phyloP scores from a whole-genome alignment of 2,797 vertebrate species.

The Hephaestus fuliginosus region DNA sequence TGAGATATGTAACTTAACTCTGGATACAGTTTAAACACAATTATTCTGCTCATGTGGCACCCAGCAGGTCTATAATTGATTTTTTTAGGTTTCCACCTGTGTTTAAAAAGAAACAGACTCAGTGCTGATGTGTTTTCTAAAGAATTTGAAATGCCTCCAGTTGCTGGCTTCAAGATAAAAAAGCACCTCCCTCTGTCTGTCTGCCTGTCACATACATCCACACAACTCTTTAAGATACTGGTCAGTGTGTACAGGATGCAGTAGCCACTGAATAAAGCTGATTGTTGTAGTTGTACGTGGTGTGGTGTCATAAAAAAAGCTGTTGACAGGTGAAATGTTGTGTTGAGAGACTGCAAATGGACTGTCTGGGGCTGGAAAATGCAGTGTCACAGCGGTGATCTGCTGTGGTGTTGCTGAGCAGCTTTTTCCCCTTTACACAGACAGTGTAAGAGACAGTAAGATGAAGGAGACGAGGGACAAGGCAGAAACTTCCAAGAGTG shows the following conservation, averaged over 20 bases:
- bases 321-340: constrained; percentile 5
- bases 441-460: constrained; percentile 9
- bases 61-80: constrained; percentile 43
- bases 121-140: constrained; percentile 21
- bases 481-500: constrained; percentile 20
- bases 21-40: constrained; percentile 28
- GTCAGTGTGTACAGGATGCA: constrained; percentile 27
- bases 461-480: constrained; percentile 24
- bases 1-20: constrained; percentile 36
- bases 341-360: constrained; percentile 25
- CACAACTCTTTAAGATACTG: constrained; percentile 14
- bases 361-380: constrained; percentile 14
- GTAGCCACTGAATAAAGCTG: constrained; percentile 21
- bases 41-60: constrained; percentile 29
- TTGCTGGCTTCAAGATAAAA: constrained; percentile 41
- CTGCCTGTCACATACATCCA: constrained; percentile 15
- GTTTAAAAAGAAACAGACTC: constrained; percentile 14
- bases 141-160: constrained; percentile 34
- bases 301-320: constrained; percentile 14
- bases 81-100: constrained; percentile 31
- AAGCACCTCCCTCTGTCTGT: constrained; percentile 6
- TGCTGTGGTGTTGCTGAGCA: neutral
- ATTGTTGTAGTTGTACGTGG: constrained; percentile 6
- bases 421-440: neutral
- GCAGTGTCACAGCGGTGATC: constrained; percentile 9